Percentiles rank a stretch among this genome's conserved stretches.
Evolutionary conservation across 2,113 vertebrate species (phyloP).

Genomic region (Eidolon helvum): DNA sequence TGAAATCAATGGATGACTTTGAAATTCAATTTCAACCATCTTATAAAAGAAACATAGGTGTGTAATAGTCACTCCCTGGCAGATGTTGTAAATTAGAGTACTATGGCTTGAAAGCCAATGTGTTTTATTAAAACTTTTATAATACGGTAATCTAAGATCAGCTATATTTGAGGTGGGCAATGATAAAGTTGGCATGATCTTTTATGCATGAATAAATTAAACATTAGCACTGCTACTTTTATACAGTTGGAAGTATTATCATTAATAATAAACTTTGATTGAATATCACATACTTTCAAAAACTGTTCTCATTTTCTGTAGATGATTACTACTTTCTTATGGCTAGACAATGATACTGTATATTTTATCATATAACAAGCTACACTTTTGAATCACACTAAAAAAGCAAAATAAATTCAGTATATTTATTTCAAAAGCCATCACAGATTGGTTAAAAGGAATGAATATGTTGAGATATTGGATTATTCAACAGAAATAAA

Average conservation of each 20-base stretch:
- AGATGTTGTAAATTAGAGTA: slow-evolving; percentile 55
- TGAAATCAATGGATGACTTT: neutral
- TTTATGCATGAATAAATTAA: slow-evolving; percentile 15
- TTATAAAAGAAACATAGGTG: slow-evolving; percentile 26
- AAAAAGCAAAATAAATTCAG: slow-evolving; percentile 41
- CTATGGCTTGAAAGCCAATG: neutral
- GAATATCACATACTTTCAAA: neutral
- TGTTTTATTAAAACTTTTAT: slow-evolving; percentile 37
- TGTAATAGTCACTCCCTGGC: neutral
- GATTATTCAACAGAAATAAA: slow-evolving; percentile 8
- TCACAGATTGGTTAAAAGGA: neutral
- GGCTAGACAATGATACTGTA: neutral
- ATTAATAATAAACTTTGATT: neutral
- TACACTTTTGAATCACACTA: slow-evolving; percentile 29
- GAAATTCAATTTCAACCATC: slow-evolving; percentile 36
- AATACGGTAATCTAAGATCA: neutral
- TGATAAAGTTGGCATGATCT: neutral
- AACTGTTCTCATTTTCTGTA: neutral
- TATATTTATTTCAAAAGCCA: neutral
- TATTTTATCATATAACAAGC: neutral
- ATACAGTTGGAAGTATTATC: neutral
- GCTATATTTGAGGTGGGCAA: neutral
- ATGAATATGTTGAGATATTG: neutral
- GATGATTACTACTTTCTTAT: neutral
- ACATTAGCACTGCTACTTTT: neutral